These are phyloP conservation scores for Siderastrea radians DNA, from an alignment of 92 coral and sea anemone species.

Conservation along the genomic window DNA sequence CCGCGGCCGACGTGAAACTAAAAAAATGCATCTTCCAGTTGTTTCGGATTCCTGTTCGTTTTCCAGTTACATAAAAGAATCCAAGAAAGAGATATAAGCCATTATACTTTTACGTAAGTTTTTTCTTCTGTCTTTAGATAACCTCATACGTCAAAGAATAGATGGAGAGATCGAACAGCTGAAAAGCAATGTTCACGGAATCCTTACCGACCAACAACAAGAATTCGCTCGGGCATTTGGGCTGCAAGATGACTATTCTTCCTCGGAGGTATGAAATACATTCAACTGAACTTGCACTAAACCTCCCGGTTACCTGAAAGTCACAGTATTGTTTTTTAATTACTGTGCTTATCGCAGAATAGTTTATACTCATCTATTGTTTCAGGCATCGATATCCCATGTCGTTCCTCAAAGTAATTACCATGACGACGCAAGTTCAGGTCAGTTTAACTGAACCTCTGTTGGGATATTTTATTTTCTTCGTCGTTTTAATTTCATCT, in stretches of 20 bases:
- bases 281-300: neutral
- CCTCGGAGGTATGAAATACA: constrained; percentile 73
- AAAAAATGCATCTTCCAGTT: no score
- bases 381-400: constrained; percentile 24
- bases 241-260: constrained; percentile 65
- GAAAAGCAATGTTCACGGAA: constrained; percentile 78
- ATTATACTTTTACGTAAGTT: no score
- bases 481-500: no score
- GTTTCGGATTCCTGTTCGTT: no score
- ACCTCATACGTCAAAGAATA: constrained; percentile 82
- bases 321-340: neutral
- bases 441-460: constrained; percentile 16
- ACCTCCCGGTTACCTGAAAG: neutral
- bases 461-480: neutral
- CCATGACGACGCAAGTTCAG: constrained; percentile 69
- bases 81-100: neutral
- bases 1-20: no score
- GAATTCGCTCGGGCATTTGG: constrained; percentile 91
- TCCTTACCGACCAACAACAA: constrained; percentile 89
- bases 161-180: constrained; percentile 88
- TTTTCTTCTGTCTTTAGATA: constrained; percentile 52
- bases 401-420: constrained; percentile 62
- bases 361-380: neutral
- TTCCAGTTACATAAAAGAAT: neutral
- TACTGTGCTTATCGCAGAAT: neutral